Evolutionary conservation across 2,113 vertebrate genomes (phyloP).

Genomic region (Anoura caudifer): DNA sequence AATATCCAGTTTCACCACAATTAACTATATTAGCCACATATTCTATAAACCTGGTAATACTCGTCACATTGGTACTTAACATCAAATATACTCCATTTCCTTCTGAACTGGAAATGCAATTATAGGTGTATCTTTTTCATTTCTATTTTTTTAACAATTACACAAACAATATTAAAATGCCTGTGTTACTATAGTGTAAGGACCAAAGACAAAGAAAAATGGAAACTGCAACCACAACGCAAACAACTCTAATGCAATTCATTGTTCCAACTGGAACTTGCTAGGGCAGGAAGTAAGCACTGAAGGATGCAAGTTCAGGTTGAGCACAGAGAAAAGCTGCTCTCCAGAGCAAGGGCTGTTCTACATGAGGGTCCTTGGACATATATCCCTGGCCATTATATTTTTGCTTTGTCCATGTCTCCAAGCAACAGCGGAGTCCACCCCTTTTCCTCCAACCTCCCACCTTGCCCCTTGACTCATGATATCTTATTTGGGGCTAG

Average conservation of each 20-base stretch:
- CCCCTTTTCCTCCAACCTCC: neutral
- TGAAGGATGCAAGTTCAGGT: neutral
- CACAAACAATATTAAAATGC: constrained; percentile 10
- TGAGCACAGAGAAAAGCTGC: neutral
- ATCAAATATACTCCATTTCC: neutral
- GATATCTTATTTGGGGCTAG: constrained; percentile 30
- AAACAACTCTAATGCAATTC: neutral
- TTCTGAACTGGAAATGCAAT: constrained; percentile 1
- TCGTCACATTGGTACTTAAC: neutral
- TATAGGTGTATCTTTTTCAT: neutral
- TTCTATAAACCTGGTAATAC: neutral
- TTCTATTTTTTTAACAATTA: neutral
- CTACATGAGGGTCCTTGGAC: neutral
- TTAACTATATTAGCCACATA: neutral
- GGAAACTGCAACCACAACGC: neutral
- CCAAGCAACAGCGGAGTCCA: neutral
- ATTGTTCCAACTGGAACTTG: neutral
- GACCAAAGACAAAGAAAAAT: constrained; percentile 10
- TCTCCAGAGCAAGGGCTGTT: neutral
- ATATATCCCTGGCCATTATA: neutral
- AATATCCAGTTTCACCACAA: constrained; percentile 41
- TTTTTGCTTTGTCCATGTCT: neutral
- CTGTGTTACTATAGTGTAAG: neutral
- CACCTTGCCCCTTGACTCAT: neutral
- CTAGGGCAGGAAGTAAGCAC: neutral